Evolutionary conservation across 2,888 invertebrate species (phyloP).

Genomic region (Erebia ligea): DNA sequence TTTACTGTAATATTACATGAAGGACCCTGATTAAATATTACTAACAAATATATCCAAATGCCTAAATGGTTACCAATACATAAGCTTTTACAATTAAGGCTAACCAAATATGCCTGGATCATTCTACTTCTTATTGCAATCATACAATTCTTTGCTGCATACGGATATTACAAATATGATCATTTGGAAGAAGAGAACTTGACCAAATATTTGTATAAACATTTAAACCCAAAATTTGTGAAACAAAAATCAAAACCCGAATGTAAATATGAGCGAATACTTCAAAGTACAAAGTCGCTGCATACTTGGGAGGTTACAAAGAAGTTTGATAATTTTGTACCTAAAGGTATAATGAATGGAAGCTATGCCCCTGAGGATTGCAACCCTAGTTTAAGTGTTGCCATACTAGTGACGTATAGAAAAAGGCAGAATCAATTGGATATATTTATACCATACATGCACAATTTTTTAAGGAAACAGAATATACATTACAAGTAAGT

Average conservation of each 20-base stretch:
- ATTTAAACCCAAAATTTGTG: conserved; percentile 51
- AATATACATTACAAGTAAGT: conserved; percentile 88
- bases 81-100: conserved; percentile 53
- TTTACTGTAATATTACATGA: not conserved
- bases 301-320: conserved; percentile 52
- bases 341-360: conserved; percentile 60
- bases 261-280: conserved; percentile 63
- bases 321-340: conserved; percentile 44
- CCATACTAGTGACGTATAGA: conserved; percentile 91
- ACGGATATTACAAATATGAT: conserved; percentile 57
- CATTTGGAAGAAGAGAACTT: conserved; percentile 55
- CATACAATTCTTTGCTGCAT: conserved; percentile 52
- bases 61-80: conserved; percentile 52
- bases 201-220: conserved; percentile 50
- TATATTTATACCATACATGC: conserved; percentile 92
- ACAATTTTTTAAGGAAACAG: conserved; percentile 92
- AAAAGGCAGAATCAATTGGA: conserved; percentile 89
- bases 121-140: conserved; percentile 52
- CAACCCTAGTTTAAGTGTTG: conserved; percentile 84
- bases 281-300: conserved; percentile 51
- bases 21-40: not conserved
- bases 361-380: conserved; percentile 64
- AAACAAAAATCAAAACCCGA: conserved; percentile 48
- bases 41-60: conserved; percentile 49
- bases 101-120: conserved; percentile 50